Percentiles rank a stretch among this genome's conserved stretches.
Conservation (phyloP, 2,797 vertebrate genomes). For the Cirrhinus mrigala region DNA sequence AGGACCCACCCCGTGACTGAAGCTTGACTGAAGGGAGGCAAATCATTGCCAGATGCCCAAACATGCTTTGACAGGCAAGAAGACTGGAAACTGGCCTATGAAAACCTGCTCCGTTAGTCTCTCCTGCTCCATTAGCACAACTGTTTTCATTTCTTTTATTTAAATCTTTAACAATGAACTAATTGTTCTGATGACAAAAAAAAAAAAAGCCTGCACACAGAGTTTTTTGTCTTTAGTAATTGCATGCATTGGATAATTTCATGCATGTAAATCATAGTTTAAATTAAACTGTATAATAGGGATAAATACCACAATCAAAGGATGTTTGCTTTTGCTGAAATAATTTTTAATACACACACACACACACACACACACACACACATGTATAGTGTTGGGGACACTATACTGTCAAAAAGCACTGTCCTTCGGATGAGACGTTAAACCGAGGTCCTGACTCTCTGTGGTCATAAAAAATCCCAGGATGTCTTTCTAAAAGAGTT, state of each 20-base stretch:
- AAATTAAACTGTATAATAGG: neutral
- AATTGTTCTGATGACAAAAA: neutral
- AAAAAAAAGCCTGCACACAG: neutral
- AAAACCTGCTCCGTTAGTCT: neutral
- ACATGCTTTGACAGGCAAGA: slow-evolving; percentile 13
- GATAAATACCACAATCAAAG: neutral
- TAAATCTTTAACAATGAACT: neutral
- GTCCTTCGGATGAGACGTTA: too few species aligned
- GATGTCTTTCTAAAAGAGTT: too few species aligned
- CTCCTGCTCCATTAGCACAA: neutral
- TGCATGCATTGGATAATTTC: neutral
- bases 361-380: too few species aligned
- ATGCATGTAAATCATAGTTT: neutral
- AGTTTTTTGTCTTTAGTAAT: neutral
- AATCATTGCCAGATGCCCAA: slow-evolving; percentile 50
- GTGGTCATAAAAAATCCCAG: too few species aligned
- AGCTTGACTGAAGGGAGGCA: slow-evolving; percentile 41
- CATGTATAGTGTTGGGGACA: too few species aligned
- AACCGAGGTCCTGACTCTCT: too few species aligned
- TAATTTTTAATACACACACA: too few species aligned
- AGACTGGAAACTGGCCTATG: neutral
- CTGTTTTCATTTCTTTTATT: neutral
- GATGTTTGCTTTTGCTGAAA: neutral
- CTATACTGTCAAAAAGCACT: too few species aligned
- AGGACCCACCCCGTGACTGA: slow-evolving; percentile 45